Evolutionary conservation across 2,113 vertebrate genomes (phyloP).

Genomic region (Pitta sordida): DNA sequence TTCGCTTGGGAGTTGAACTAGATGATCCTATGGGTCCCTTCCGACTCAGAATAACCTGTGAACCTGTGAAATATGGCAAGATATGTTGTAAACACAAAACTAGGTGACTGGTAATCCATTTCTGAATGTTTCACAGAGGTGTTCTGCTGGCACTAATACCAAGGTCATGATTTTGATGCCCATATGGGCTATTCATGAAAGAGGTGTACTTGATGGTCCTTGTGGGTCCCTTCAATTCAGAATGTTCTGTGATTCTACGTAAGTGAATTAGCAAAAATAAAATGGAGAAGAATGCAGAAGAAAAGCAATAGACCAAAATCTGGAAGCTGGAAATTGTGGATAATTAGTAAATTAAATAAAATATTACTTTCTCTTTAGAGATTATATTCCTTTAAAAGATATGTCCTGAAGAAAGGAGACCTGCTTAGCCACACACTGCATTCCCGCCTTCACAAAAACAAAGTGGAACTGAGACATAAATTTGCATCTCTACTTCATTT

Average conservation of each 20-base stretch:
- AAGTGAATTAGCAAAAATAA: not conserved
- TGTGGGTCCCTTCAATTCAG: not conserved
- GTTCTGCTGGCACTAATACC: not conserved
- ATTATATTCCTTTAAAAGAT: not conserved
- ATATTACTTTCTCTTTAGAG: not conserved
- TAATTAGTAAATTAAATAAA: not conserved
- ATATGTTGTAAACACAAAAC: not conserved
- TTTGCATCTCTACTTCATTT: not conserved
- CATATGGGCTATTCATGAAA: not conserved
- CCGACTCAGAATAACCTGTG: too few species aligned
- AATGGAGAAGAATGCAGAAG: not conserved
- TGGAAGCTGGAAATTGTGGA: not conserved
- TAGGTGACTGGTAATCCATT: not conserved
- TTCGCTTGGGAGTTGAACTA: too few species aligned
- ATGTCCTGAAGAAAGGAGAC: not conserved
- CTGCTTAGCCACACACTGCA: not conserved
- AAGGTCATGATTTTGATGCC: not conserved
- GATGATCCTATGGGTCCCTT: too few species aligned
- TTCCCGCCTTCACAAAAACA: not conserved
- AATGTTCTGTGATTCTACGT: not conserved
- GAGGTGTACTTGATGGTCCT: not conserved
- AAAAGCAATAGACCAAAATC: not conserved
- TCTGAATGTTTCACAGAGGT: not conserved
- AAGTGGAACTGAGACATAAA: not conserved
- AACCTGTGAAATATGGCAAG: not conserved